These are phyloP conservation scores for Dysmachus trigonus DNA, from an alignment of 2,888 invertebrate genomes.

Conservation along the genomic window DNA sequence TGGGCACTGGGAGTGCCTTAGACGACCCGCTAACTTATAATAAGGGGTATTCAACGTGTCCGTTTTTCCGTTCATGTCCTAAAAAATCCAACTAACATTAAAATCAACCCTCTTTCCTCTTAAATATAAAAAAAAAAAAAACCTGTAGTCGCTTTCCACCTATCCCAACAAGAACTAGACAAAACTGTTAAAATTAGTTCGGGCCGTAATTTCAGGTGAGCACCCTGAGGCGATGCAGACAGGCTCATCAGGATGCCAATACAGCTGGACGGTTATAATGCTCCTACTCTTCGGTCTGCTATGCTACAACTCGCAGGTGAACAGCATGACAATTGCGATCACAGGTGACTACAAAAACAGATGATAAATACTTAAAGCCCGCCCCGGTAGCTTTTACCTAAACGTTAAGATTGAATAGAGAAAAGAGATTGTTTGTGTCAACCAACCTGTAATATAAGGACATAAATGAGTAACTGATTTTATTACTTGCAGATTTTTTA, in stretches of 20 bases:
- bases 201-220: conserved; percentile 66
- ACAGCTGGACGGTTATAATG: conserved; percentile 62
- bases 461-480: conserved; percentile 30
- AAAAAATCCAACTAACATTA: neutral
- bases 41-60: neutral
- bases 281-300: conserved; percentile 58
- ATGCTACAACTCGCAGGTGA: conserved; percentile 54
- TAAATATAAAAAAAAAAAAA: neutral
- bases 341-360: conserved; percentile 34
- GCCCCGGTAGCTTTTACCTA: conserved; percentile 5
- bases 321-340: neutral
- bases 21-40: no score
- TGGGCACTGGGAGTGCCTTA: no score
- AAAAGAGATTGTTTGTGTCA: conserved; percentile 35
- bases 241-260: conserved; percentile 64
- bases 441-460: conserved; percentile 29
- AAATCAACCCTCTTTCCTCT: neutral
- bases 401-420: neutral
- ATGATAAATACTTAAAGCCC: conserved; percentile 34
- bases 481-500: conserved; percentile 37
- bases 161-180: conserved; percentile 47
- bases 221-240: conserved; percentile 66
- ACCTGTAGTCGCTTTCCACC: neutral
- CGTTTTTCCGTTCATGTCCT: neutral
- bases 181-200: conserved; percentile 65